Evolutionary conservation across 2,113 vertebrate species (phyloP).

Genomic region (Oryzias melastigma): DNA sequence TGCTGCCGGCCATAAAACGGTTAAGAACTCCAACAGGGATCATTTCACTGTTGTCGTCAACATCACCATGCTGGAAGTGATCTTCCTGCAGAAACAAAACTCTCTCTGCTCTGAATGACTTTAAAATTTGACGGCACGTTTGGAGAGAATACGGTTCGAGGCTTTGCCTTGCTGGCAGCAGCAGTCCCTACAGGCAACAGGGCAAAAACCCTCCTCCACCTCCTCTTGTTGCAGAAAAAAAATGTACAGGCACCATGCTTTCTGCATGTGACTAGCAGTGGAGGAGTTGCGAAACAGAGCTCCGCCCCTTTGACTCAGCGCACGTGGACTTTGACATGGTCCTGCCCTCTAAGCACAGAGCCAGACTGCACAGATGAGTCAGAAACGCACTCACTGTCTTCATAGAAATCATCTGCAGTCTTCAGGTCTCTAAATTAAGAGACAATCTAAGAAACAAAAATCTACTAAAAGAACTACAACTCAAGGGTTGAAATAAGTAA

Average conservation of each 20-base stretch:
- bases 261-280: slow-evolving; percentile 62
- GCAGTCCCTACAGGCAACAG: slow-evolving; percentile 3
- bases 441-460: no score
- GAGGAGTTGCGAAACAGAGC: slow-evolving; percentile 18
- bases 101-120: slow-evolving; percentile 13
- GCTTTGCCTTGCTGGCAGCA: slow-evolving; percentile 15
- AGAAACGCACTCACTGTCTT: background rate
- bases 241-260: slow-evolving; percentile 59
- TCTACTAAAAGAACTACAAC: no score
- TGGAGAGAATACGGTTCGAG: slow-evolving; percentile 2
- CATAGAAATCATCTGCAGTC: no score
- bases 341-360: slow-evolving; percentile 26
- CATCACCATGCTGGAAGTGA: slow-evolving; percentile 8
- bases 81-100: slow-evolving; percentile 41
- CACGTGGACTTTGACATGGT: slow-evolving; percentile 80
- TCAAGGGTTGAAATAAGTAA: no score
- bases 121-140: slow-evolving; percentile 8
- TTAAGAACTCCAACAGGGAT: slow-evolving; percentile 9
- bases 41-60: slow-evolving; percentile 7
- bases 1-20: background rate
- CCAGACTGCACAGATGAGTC: background rate
- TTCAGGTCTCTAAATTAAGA: no score
- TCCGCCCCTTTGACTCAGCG: slow-evolving; percentile 58
- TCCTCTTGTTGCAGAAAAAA: slow-evolving; percentile 28
- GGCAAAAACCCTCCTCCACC: slow-evolving; percentile 5